Base-by-base conservation (phyloP, 2,888 invertebrate species). In the Cyclophora punctaria region DNA sequence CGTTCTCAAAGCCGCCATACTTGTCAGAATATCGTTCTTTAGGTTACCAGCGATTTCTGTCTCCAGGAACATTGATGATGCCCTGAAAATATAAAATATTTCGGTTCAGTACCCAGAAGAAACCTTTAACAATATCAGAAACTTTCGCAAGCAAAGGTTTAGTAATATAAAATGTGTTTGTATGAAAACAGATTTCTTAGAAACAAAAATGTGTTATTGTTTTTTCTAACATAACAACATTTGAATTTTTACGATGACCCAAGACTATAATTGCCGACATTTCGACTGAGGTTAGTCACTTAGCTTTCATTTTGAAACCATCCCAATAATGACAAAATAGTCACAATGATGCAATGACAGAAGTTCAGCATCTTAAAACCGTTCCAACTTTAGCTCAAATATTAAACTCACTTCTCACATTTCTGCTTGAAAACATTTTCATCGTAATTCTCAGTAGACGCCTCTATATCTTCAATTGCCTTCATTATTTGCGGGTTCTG, bases 381-480 rank as follows among this genome's bases (percentile, higher is more conserved):
- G 42, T 7, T 7, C 42, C 20, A 20, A 20, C 20, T 20, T 20
- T 20, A 20, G 20, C 2, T 20, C 5, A 37, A 37, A 37, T 37
- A 34, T 43, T 43, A 4, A 4, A 66, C 71, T 60, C 66, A 84
- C 87, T 58, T 75, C 46, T 70, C 71, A 66, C 93, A 93, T 58
- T 82, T 82, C 41, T 81, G 71, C 67, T 90, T 88, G 43, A 92
- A 81, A 50, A 75, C 73, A 1, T 71, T 78, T 57, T 88, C 81
- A 6, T 78, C 78, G 50, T 86, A 89, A 49, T 89, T 76, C 57
- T 80, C 83, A 55, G 88, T 90, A 4, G 91, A 84, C 6, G 86
- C 74, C 55, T 90, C 84, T 7, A 93, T 82, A 37, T 82, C 75
- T 4, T 71, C 52, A 37, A 93, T 85, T 3, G 90, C 86, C 5